phyloP scores from a whole-genome alignment of 2,113 vertebrate genomes.

The Proteles cristata region DNA sequence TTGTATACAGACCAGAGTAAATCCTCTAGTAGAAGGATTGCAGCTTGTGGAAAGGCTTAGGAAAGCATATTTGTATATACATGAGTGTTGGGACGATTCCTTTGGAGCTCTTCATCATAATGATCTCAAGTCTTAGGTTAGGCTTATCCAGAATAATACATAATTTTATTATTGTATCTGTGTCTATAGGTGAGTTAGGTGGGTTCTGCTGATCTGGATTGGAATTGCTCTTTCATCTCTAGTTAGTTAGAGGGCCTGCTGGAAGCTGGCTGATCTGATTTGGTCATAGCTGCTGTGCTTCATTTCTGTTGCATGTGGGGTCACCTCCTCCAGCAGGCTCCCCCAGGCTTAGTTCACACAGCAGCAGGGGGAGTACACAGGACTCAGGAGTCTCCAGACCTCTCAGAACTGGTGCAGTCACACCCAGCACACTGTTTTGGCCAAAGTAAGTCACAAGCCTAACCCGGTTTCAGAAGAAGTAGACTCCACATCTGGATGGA shows the following conservation, averaged over 20 bases:
- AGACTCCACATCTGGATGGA: not conserved
- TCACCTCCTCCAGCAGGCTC: not conserved
- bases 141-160: not conserved
- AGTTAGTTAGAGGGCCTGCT: not conserved
- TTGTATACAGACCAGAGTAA: not conserved
- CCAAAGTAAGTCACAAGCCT: not conserved
- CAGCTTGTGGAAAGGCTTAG: not conserved
- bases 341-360: not conserved
- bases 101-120: not conserved
- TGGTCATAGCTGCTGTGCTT: not conserved
- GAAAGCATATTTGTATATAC: not conserved
- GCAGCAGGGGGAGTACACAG: not conserved
- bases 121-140: not conserved
- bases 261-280: not conserved
- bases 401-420: not conserved
- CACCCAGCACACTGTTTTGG: not conserved
- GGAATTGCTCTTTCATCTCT: not conserved
- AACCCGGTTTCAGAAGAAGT: not conserved
- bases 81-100: not conserved
- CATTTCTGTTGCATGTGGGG: not conserved
- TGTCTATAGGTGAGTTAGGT: not conserved
- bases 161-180: not conserved
- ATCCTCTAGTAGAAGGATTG: not conserved
- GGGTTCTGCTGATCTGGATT: not conserved
- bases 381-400: not conserved